Percentiles rank a stretch among this genome's conserved stretches.
Evolutionary conservation across 2,888 invertebrate species (phyloP).

Genomic region (Dexiosoma caninum): DNA sequence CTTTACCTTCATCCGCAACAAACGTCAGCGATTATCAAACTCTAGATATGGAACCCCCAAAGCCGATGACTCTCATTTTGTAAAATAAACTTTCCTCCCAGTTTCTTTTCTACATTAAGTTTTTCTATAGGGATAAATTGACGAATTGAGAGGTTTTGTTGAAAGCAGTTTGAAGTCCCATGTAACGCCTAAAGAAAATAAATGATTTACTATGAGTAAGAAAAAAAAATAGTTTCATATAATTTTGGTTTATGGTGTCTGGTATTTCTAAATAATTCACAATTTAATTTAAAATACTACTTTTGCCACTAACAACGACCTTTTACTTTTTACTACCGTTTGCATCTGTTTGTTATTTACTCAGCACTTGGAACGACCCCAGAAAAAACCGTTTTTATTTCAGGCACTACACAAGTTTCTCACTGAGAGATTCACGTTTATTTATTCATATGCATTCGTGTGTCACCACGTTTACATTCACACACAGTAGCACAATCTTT

Average conservation of each 20-base stretch:
- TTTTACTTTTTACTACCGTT: not conserved
- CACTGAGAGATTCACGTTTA: not conserved
- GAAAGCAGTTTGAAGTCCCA: no score
- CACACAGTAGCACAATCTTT: not conserved
- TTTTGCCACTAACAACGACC: not conserved
- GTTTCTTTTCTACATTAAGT: no score
- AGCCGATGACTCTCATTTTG: not conserved
- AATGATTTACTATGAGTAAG: not conserved
- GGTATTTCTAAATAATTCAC: not conserved
- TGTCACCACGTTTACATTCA: not conserved
- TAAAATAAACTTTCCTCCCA: not conserved
- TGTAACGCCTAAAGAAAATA: no score
- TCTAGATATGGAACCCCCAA: not conserved
- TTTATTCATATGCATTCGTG: constrained; percentile 7
- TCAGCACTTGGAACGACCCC: constrained; percentile 6
- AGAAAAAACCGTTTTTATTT: not conserved
- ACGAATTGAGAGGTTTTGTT: no score
- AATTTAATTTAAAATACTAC: constrained; percentile 37
- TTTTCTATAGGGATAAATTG: no score
- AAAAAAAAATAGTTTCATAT: not conserved
- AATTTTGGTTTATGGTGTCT: not conserved
- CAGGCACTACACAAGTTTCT: not conserved
- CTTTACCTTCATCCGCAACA: not conserved
- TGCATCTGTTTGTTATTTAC: constrained; percentile 47
- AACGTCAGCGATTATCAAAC: not conserved